A percentile compares a stretch with the other conserved stretches of the same genome.
These are phyloP conservation scores for Reticulitermes speratus DNA, from an alignment of 1,140 invertebrate species.

Conservation along the genomic window DNA sequence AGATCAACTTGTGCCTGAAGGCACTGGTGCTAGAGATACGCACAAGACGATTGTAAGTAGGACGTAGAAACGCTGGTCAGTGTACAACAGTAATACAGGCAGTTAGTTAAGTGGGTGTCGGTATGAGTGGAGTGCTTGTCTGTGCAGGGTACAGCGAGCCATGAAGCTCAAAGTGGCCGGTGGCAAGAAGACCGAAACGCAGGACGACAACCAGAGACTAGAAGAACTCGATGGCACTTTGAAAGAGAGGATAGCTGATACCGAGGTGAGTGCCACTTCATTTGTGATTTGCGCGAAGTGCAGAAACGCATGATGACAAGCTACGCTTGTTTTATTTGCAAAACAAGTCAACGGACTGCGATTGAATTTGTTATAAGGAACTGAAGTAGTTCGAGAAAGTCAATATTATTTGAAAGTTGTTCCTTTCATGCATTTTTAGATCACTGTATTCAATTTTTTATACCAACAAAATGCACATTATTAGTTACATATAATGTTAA, in stretches of 20 bases:
- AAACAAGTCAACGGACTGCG: too few species aligned
- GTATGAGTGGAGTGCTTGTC: not conserved
- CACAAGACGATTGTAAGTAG: not conserved
- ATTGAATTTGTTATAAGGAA: too few species aligned
- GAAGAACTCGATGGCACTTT: not conserved
- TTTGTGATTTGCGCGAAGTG: too few species aligned
- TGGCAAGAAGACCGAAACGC: not conserved
- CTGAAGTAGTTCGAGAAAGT: too few species aligned
- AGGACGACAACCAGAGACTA: not conserved
- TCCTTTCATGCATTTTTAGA: too few species aligned
- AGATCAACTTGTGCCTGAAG: not conserved
- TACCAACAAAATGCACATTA: too few species aligned
- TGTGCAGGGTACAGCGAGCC: not conserved
- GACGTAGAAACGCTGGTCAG: not conserved
- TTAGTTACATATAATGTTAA: too few species aligned
- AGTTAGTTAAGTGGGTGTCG: not conserved
- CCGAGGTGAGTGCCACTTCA: not conserved
- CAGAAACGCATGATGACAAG: too few species aligned
- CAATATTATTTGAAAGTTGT: too few species aligned
- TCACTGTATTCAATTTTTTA: too few species aligned
- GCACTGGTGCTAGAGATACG: not conserved
- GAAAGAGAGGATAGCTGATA: not conserved
- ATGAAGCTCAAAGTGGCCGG: not conserved
- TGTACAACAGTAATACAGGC: not conserved
- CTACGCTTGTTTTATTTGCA: too few species aligned